Evolutionary conservation across 2,797 vertebrate species (phyloP).

Genomic region (Pangasius krempfi): DNA sequence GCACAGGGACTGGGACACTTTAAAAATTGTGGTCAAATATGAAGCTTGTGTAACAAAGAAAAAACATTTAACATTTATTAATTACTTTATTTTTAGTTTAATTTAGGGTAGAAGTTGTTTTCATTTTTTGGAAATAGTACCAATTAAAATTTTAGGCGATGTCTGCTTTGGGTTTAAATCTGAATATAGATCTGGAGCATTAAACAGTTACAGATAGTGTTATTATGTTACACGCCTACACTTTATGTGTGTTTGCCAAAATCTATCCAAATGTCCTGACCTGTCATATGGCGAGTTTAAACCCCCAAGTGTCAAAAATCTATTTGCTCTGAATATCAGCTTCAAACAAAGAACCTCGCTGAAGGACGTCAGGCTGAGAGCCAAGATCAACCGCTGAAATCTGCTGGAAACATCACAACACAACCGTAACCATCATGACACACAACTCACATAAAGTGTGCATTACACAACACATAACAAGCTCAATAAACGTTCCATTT

Average conservation of each 20-base stretch:
- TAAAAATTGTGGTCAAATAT: not conserved
- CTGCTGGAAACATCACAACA: slow-evolving; percentile 30
- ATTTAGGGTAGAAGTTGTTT: not conserved
- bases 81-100: not conserved
- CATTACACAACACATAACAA: slow-evolving; percentile 24
- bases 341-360: slow-evolving; percentile 45
- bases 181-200: not conserved
- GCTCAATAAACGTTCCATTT: slow-evolving; percentile 42
- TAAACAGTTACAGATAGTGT: not conserved
- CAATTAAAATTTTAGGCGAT: not conserved
- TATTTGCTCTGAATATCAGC: slow-evolving; percentile 52
- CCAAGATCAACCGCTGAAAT: slow-evolving; percentile 27
- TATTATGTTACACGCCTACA: not conserved
- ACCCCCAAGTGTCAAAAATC: slow-evolving; percentile 59
- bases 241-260: slow-evolving; percentile 36
- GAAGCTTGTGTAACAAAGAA: not conserved
- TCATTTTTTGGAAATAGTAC: not conserved
- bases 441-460: slow-evolving; percentile 28
- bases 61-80: not conserved
- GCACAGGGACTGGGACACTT: not conserved
- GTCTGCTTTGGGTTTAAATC: not conserved
- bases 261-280: slow-evolving; percentile 47
- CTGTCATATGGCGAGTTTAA: slow-evolving; percentile 37
- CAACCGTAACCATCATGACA: slow-evolving; percentile 20
- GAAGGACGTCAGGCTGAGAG: slow-evolving; percentile 42